These are phyloP conservation scores for Hydropsyche betteni DNA, from an alignment of 2,888 invertebrate species.

Conservation along the genomic window DNA sequence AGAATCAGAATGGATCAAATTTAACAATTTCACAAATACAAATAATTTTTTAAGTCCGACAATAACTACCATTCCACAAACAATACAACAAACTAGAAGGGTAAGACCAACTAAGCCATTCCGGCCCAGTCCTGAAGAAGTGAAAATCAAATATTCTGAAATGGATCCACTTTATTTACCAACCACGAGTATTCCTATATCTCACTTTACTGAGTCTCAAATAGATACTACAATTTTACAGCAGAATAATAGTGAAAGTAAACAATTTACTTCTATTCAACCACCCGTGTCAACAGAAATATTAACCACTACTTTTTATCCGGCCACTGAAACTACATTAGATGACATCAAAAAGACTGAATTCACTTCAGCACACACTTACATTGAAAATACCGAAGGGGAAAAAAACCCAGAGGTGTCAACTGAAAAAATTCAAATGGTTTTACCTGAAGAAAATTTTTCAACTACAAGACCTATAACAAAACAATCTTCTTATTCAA, in stretches of 20 bases:
- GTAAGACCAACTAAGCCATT: constrained; percentile 56
- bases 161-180: constrained; percentile 61
- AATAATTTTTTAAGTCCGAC: constrained; percentile 8
- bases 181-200: constrained; percentile 56
- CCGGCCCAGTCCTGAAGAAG: constrained; percentile 57
- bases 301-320: background rate
- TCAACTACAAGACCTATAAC: constrained; percentile 3
- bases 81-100: constrained; percentile 47
- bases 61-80: constrained; percentile 7
- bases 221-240: constrained; percentile 56
- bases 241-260: background rate
- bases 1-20: constrained; percentile 53
- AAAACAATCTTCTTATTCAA: background rate
- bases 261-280: background rate
- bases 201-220: constrained; percentile 56
- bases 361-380: background rate
- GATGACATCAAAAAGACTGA: background rate
- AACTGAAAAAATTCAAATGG: constrained; percentile 20
- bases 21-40: constrained; percentile 33
- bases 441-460: constrained; percentile 2
- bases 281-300: background rate
- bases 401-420: background rate
- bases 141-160: constrained; percentile 60
- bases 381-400: background rate
- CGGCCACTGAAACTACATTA: background rate